Percentiles rank a stretch among this genome's conserved stretches.
phyloP scores from a whole-genome alignment of 1,140 invertebrate genomes.

The Lutraria rhynchaena region DNA sequence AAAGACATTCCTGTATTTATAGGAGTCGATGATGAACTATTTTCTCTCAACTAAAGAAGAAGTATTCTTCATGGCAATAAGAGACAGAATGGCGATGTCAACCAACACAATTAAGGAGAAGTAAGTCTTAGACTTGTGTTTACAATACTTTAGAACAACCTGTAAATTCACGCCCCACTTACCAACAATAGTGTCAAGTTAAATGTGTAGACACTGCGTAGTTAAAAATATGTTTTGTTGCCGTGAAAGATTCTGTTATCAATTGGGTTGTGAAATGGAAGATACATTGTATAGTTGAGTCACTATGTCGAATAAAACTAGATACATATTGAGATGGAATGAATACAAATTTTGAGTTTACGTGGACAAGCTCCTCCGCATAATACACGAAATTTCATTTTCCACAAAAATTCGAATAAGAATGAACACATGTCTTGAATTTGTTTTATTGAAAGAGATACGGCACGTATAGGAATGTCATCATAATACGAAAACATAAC shows the following conservation, averaged over 20 bases:
- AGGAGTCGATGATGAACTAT: slow-evolving; percentile 81
- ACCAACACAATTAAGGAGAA: slow-evolving; percentile 81
- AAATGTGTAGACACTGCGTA: neutral
- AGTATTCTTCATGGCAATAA: slow-evolving; percentile 82
- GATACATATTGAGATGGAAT: too few relatives aligned
- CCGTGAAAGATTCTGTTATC: neutral
- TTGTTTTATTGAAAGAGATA: neutral
- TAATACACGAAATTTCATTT: too few relatives aligned
- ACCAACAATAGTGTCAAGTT: neutral
- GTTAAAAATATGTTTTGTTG: neutral
- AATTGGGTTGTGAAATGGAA: too few relatives aligned
- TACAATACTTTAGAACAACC: neutral
- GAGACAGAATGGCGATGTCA: slow-evolving; percentile 80
- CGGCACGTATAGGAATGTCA: too few relatives aligned
- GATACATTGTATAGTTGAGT: too few relatives aligned
- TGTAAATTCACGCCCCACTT: too few relatives aligned
- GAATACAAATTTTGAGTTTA: too few relatives aligned
- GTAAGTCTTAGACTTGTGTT: slow-evolving; percentile 62
- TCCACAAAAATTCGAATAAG: too few relatives aligned
- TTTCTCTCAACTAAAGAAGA: slow-evolving; percentile 81
- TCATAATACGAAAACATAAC: too few relatives aligned
- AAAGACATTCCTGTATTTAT: too few relatives aligned
- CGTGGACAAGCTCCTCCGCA: too few relatives aligned
- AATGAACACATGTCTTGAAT: neutral
- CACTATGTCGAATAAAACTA: too few relatives aligned